Conservation (phyloP, 2,797 vertebrate species). For the Heterohyrax brucei region DNA sequence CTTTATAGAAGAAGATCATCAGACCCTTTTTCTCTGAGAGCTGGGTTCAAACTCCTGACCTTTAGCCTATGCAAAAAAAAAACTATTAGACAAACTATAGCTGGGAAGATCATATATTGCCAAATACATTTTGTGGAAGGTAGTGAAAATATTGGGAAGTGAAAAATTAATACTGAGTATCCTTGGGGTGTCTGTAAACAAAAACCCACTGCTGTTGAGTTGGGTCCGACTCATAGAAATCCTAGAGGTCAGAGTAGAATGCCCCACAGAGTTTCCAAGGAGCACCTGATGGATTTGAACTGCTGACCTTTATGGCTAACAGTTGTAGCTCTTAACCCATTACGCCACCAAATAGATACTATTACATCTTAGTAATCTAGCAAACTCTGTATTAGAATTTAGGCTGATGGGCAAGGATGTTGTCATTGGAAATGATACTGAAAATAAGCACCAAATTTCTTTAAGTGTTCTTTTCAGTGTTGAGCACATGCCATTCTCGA, state of each 20-base stretch:
- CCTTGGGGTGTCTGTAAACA: slow-evolving; percentile 64
- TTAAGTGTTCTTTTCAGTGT: slow-evolving; percentile 72
- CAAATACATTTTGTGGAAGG: slow-evolving; percentile 45
- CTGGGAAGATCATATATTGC: not conserved
- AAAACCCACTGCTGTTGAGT: too few species aligned
- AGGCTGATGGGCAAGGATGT: slow-evolving; percentile 64
- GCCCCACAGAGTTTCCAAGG: too few species aligned
- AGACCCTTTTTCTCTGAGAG: not conserved
- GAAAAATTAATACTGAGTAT: slow-evolving; percentile 66
- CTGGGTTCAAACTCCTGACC: not conserved
- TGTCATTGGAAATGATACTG: slow-evolving; percentile 70
- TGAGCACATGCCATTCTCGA: slow-evolving; percentile 63
- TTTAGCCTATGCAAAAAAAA: slow-evolving; percentile 11
- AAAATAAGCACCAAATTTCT: slow-evolving; percentile 77
- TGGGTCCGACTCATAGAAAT: too few species aligned
- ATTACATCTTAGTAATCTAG: slow-evolving; percentile 60
- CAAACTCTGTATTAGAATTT: slow-evolving; percentile 41
- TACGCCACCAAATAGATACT: slow-evolving; percentile 36
- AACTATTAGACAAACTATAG: not conserved
- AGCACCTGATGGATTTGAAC: too few species aligned
- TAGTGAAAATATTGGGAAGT: slow-evolving; percentile 67
- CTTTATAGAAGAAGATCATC: not conserved
- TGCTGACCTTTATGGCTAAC: too few species aligned
- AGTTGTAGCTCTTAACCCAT: too few species aligned
- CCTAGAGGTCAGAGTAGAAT: too few species aligned